Evolutionary conservation across 2,113 vertebrate species (phyloP).

Genomic region (Egretta garzetta): DNA sequence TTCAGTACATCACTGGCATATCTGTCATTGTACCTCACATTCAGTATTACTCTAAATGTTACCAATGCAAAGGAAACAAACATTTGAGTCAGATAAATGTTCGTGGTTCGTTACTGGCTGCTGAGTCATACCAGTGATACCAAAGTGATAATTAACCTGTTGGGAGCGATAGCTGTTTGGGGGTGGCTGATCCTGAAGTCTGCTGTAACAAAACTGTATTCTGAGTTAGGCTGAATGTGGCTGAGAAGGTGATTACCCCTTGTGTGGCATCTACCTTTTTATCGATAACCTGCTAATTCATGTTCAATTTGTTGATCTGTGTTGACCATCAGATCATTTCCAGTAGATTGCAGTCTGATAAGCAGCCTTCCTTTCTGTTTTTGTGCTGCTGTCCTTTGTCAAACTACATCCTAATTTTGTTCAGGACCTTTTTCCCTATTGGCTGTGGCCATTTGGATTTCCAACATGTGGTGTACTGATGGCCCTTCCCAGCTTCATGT

Average conservation of each 20-base stretch:
- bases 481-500: not conserved
- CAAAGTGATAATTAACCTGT: not conserved
- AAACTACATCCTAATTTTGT: not conserved
- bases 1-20: not conserved
- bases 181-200: not conserved
- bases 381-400: not conserved
- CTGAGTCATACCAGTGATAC: not conserved
- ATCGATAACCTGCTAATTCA: not conserved
- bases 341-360: not conserved
- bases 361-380: not conserved
- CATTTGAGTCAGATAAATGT: not conserved
- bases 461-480: rapidly evolving
- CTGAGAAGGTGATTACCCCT: not conserved
- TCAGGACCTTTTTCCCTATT: not conserved
- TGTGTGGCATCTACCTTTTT: not conserved
- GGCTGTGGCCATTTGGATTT: not conserved
- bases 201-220: not conserved
- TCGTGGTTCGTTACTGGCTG: not conserved
- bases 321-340: not conserved
- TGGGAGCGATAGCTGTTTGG: not conserved
- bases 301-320: not conserved
- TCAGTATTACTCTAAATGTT: not conserved
- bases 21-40: not conserved
- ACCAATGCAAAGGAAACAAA: not conserved
- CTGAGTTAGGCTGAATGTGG: not conserved